These are phyloP conservation scores for Pristionchus exspectatus DNA, from an alignment of 2,888 invertebrate genomes.

Conservation along the genomic window DNA sequence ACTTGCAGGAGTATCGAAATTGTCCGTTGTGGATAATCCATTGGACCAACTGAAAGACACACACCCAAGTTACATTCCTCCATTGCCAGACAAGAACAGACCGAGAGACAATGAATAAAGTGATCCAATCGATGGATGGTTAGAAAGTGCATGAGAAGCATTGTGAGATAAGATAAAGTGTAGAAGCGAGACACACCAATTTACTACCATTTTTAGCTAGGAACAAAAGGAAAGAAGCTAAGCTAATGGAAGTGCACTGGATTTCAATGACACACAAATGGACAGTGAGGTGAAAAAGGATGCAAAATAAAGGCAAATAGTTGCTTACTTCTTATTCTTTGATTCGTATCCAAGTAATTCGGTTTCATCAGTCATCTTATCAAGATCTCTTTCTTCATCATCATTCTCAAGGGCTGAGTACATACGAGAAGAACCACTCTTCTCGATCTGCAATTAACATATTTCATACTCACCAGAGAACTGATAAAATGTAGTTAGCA, in stretches of 20 bases:
- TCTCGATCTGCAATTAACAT: slow-evolving; percentile 85
- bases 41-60: slow-evolving; percentile 46
- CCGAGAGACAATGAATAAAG: background rate
- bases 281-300: background rate
- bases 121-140: background rate
- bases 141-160: background rate
- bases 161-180: background rate
- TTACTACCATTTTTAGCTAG: background rate
- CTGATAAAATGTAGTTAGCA: background rate
- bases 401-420: slow-evolving; percentile 90
- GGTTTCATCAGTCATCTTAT: slow-evolving; percentile 59
- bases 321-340: slow-evolving; percentile 31
- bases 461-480: background rate
- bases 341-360: slow-evolving; percentile 43
- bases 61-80: background rate
- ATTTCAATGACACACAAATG: background rate
- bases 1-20: background rate
- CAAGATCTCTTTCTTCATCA: slow-evolving; percentile 81
- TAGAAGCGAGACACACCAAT: background rate
- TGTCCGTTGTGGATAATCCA: background rate
- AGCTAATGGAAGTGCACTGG: background rate
- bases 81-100: background rate
- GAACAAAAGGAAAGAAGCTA: slow-evolving; percentile 26
- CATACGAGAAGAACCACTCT: slow-evolving; percentile 88
- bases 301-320: background rate